A percentile compares a stretch with the other conserved stretches of the same genome.
phyloP scores from a whole-genome alignment of 2,113 vertebrate genomes.

The Passer montanus region DNA sequence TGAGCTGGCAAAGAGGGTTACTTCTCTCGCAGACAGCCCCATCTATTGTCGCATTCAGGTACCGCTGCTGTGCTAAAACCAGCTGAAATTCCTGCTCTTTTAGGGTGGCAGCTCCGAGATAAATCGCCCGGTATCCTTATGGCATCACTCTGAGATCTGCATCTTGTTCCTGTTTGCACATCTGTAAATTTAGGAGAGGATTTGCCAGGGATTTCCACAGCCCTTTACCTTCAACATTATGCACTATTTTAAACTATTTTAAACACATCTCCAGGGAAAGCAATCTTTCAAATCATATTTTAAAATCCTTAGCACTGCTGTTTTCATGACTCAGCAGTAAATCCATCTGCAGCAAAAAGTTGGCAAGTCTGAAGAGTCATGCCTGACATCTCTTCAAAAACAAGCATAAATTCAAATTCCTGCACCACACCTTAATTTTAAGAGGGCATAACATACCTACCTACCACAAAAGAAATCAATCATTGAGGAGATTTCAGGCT shows the following conservation, averaged over 20 bases:
- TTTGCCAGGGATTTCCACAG: background rate
- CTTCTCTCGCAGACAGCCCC: slow-evolving; percentile 57
- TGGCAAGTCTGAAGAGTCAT: background rate
- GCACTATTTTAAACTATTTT: background rate
- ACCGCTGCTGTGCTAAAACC: background rate
- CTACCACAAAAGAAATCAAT: background rate
- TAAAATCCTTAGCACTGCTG: background rate
- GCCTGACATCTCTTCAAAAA: background rate
- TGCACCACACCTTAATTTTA: background rate
- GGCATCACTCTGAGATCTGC: background rate
- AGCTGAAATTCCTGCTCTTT: background rate
- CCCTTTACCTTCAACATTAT: background rate
- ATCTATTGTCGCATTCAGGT: slow-evolving; percentile 37
- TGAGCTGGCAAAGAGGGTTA: background rate
- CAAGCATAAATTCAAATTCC: background rate
- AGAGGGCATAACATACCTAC: background rate
- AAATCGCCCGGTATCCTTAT: background rate
- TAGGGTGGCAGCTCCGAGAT: background rate
- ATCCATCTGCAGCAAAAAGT: background rate
- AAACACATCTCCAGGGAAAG: background rate
- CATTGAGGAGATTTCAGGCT: background rate
- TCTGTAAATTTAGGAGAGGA: background rate
- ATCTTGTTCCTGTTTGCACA: background rate
- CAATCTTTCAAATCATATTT: background rate
- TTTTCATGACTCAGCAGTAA: background rate